phyloP scores from a whole-genome alignment of 2,888 invertebrate species.

The Pachymerium ferrugineum region DNA sequence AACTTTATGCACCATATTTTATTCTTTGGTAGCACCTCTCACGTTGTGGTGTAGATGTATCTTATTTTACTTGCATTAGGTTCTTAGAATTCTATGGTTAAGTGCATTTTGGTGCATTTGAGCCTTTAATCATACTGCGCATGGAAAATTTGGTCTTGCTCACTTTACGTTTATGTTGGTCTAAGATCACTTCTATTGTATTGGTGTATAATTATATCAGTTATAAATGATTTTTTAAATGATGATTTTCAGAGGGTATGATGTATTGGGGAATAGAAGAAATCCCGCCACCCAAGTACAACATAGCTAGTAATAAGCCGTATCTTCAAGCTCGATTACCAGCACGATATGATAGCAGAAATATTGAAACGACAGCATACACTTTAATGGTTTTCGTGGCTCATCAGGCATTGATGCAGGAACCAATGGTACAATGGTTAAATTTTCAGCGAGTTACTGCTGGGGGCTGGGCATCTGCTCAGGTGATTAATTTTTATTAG shows the following conservation, averaged over 20 bases:
- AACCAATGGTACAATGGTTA: slow-evolving; percentile 83
- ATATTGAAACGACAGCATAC: slow-evolving; percentile 88
- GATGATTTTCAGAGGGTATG: slow-evolving; percentile 65
- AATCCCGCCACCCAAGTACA: slow-evolving; percentile 73
- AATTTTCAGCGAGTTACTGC: slow-evolving; percentile 79
- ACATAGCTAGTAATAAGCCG: slow-evolving; percentile 84
- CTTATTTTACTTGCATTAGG: not conserved
- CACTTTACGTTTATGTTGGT: not conserved
- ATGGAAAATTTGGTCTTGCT: not conserved
- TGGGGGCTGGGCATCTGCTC: slow-evolving; percentile 83
- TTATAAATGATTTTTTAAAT: not conserved
- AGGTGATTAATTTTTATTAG: slow-evolving; percentile 48
- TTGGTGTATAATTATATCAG: not conserved
- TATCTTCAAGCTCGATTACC: slow-evolving; percentile 81
- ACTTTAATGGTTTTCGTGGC: slow-evolving; percentile 83
- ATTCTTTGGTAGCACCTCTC: not conserved
- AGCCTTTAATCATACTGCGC: not conserved
- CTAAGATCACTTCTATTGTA: not conserved
- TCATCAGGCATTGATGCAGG: slow-evolving; percentile 71
- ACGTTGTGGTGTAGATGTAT: slow-evolving; percentile 23
- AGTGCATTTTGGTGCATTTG: not conserved
- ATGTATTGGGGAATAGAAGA: slow-evolving; percentile 78
- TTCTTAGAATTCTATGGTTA: not conserved
- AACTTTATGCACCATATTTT: slow-evolving; percentile 1
- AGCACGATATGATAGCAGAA: slow-evolving; percentile 81